Percentiles rank a stretch among this genome's conserved stretches.
phyloP scores from a whole-genome alignment of 2,113 vertebrate genomes.

The Podarcis cretensis region DNA sequence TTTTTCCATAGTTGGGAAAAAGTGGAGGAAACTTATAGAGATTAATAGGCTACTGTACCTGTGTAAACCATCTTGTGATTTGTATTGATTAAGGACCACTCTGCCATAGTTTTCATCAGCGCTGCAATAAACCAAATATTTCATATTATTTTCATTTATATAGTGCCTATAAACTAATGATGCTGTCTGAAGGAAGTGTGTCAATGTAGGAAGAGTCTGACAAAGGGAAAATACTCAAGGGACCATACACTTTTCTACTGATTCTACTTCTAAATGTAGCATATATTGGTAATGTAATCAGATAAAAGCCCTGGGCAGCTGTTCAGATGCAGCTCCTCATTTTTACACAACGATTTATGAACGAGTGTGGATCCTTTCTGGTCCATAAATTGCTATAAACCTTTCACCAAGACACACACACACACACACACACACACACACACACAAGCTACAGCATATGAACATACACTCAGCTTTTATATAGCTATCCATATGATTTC shows the following conservation, averaged over 20 bases:
- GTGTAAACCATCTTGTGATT: conserved; percentile 79
- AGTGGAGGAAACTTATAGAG: neutral
- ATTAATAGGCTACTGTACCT: conserved; percentile 63
- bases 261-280: neutral
- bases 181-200: neutral
- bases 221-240: neutral
- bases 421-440: too few species aligned
- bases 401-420: neutral
- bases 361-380: too few species aligned
- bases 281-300: neutral
- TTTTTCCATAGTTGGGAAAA: neutral
- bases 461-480: neutral
- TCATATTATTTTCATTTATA: neutral
- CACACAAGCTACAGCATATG: neutral
- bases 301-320: neutral
- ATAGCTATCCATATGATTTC: neutral
- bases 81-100: conserved; percentile 74
- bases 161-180: neutral
- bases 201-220: neutral
- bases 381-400: neutral
- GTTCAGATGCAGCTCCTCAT: neutral
- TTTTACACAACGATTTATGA: neutral
- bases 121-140: conserved; percentile 72
- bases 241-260: neutral
- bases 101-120: conserved; percentile 87